These are phyloP conservation scores for Agrotis segetum DNA, from an alignment of 2,888 invertebrate species.

Conservation along the genomic window DNA sequence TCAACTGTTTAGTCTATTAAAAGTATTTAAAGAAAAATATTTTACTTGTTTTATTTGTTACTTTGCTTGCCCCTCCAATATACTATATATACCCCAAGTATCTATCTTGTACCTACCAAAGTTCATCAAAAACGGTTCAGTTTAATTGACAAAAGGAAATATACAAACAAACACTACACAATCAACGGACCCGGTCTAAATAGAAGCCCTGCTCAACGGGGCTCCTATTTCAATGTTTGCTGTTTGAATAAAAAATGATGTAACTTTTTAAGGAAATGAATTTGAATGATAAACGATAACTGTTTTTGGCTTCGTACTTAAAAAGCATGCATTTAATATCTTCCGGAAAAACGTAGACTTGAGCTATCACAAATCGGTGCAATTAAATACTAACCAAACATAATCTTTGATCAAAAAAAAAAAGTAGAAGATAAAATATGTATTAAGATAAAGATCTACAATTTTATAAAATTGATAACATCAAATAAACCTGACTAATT, in stretches of 20 bases:
- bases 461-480: slow-evolving; percentile 25
- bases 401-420: slow-evolving; percentile 16
- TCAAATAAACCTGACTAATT: slow-evolving; percentile 23
- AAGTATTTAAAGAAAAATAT: slow-evolving; percentile 71
- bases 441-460: slow-evolving; percentile 19
- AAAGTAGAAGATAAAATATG: slow-evolving; percentile 20
- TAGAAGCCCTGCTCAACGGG: no score
- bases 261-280: no score
- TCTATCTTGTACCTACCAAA: not conserved
- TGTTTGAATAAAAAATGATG: no score
- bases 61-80: not conserved
- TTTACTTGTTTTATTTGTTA: slow-evolving; percentile 4
- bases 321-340: not conserved
- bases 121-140: no score
- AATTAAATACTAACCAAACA: slow-evolving; percentile 23
- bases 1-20: slow-evolving; percentile 81
- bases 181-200: no score
- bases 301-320: not conserved
- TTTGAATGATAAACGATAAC: no score
- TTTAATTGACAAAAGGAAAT: no score
- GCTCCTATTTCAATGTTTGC: no score
- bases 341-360: not conserved
- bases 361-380: slow-evolving; percentile 3
- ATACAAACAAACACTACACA: no score
- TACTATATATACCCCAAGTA: no score